Evolutionary conservation across 2,113 vertebrate species (phyloP), one percentile per base, ranked within the genome.

Genomic region (Myiopsitta monachus): DNA sequence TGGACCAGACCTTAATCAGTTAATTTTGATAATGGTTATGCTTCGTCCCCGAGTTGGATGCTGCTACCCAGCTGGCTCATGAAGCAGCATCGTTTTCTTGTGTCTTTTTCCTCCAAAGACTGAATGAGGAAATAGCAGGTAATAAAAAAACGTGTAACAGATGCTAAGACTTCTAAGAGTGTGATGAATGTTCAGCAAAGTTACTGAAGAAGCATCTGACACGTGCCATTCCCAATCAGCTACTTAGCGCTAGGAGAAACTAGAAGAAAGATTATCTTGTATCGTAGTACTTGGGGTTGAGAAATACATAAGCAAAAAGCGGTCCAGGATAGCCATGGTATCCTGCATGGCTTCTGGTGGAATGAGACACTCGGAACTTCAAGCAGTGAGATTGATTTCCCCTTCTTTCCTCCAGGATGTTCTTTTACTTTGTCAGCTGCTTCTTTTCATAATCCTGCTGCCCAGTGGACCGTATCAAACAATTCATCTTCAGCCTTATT

Each of bases 211-310:
- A 87, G 28, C 43, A 33, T 26, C 57, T 66, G 54, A 5, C 47
- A 15, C 3, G 0, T 38, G 0, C 44, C 2, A 1, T 68, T 55
- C 61, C 54, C 3, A 2, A 1, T 11, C 79, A 69, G 39, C 62
- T 49, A 3, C 33, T 70, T 11, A 8, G 68, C n/a, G 0, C 39
- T 67, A 78, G 15, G 36, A 68, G 79, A 28, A 82, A 67, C 4
- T 14, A 81, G 51, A 14, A 63, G 26, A 30, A 33, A 51, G 7
- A 28, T 22, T 2, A 15, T 28, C n/a, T 55, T 68, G 12, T 47
- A 3, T 28, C 0, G 0, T 1, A 16, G 10, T n/a, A 5, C 38
- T 47, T 2, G 27, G 31, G 66, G 2, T 79, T 66, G 66, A 41
- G 46, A 39, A 82, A 31, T 27, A 18, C 7, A 10, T 18, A 31